Evolutionary conservation across 2,888 invertebrate species (phyloP).

Genomic region (Odontomyia ornata): DNA sequence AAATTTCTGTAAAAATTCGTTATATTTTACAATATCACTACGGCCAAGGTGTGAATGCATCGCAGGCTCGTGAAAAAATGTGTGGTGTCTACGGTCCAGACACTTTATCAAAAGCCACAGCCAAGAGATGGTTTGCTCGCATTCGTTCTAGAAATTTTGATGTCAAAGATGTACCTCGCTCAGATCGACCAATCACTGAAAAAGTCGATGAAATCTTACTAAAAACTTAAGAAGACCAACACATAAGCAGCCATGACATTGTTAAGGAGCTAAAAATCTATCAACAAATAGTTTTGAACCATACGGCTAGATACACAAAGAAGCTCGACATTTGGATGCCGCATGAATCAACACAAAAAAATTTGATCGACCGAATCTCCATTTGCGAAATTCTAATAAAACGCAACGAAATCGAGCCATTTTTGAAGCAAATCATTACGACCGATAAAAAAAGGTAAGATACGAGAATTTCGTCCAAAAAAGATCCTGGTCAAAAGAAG

Average conservation of each 20-base stretch:
- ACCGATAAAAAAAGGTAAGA: not conserved
- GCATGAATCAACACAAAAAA: not conserved
- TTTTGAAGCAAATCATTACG: not conserved
- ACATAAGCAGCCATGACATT: not conserved
- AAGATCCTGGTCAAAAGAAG: no score
- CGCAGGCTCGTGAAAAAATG: no score
- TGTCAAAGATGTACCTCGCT: slow-evolving; percentile 25
- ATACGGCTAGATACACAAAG: not conserved
- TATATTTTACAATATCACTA: no score
- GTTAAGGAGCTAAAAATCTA: not conserved
- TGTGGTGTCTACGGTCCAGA: no score
- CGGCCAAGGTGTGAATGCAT: no score
- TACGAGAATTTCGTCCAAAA: no score
- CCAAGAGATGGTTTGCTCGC: slow-evolving; percentile 47
- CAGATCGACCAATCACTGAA: slow-evolving; percentile 28
- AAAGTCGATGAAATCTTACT: slow-evolving; percentile 11
- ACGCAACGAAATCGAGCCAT: not conserved
- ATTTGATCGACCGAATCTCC: not conserved
- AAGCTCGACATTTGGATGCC: slow-evolving; percentile 1
- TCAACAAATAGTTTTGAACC: not conserved
- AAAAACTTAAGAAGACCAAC: not conserved
- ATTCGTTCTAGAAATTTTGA: slow-evolving; percentile 49
- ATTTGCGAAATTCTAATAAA: not conserved
- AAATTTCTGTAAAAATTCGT: not conserved
- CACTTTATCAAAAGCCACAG: no score